Evolutionary conservation across 2,888 invertebrate genomes (phyloP), one percentile per base, ranked within the genome.

Genomic region (Byasa hedistus): DNA sequence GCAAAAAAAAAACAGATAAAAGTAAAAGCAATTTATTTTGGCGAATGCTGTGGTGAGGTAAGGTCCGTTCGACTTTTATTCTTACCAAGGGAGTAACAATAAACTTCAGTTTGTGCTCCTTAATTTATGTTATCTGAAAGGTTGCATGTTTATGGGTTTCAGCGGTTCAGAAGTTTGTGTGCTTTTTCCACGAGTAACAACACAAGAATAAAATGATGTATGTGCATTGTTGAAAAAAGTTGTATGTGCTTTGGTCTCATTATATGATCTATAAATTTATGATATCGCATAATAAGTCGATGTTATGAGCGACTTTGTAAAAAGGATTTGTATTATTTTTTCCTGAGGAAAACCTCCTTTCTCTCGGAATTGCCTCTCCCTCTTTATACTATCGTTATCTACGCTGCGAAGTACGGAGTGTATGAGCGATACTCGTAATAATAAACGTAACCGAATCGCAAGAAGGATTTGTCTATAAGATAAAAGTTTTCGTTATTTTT

Each of bases 61-160:
- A 55, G 55, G 55, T 54, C 39, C 61, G 61, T 61, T 55, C 61
- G 36, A 55, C 36, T 61, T 61, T 61, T 55, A 61, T 61, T 55
- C 24, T 55, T 55, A 55, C n/a, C 61, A 23, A 12, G 61, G 61
- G 61, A 61, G 39, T 39, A 55, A 55, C 39, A 61, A 61, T 39
- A 61, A 61, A 55, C 23, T 19, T 52, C 24, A 61, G 56, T 61
- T 39, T 36, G 55, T 21, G 55, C 55, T 19, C 36, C 39, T 54
- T 61, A 61, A 61, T 55, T 61, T 61, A 55, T 55, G n/a, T 54
- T 36, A 61, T 61, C 61, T 23, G 22, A 54, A 61, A 22, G 52
- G 52, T 54, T 54, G 22, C 21, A 55, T n/a, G 19, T 61, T 55
- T 61, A 54, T 39, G 1, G 54, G 36, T 61, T 39, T 61, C 54